A percentile compares a stretch with the other conserved stretches of the same genome.
These are phyloP conservation scores for Erythrocercus mccallii DNA, from an alignment of 2,113 vertebrate species.

Conservation along the genomic window DNA sequence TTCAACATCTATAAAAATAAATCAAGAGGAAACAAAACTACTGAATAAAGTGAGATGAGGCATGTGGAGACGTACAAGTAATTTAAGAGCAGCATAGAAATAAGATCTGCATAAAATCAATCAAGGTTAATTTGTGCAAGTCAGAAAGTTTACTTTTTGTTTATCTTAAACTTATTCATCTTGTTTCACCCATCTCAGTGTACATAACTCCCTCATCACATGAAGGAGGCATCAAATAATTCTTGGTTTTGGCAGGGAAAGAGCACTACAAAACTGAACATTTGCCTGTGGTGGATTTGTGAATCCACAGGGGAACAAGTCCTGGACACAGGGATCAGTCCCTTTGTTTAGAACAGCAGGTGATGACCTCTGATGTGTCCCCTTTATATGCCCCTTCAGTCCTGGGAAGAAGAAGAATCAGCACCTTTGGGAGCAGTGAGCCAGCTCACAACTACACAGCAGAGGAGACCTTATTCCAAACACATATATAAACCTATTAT, in stretches of 20 bases:
- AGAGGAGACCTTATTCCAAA: neutral
- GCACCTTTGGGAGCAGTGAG: neutral
- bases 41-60: neutral
- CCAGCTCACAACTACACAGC: neutral
- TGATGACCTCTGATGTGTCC: neutral
- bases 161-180: neutral
- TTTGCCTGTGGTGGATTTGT: neutral
- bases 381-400: fast-evolving
- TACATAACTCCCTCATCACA: neutral
- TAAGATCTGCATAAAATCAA: neutral
- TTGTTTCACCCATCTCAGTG: fast-evolving
- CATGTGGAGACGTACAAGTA: neutral
- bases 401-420: neutral
- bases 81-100: neutral
- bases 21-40: neutral
- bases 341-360: neutral
- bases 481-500: fast-evolving
- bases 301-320: neutral
- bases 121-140: neutral
- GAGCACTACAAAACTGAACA: neutral
- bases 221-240: neutral
- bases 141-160: neutral
- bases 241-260: neutral
- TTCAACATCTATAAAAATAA: neutral
- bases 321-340: fast-evolving